Percentiles rank a stretch among this genome's conserved stretches.
phyloP scores from a whole-genome alignment of 1,140 invertebrate genomes.

The Lordiphosa clarofinis region DNA sequence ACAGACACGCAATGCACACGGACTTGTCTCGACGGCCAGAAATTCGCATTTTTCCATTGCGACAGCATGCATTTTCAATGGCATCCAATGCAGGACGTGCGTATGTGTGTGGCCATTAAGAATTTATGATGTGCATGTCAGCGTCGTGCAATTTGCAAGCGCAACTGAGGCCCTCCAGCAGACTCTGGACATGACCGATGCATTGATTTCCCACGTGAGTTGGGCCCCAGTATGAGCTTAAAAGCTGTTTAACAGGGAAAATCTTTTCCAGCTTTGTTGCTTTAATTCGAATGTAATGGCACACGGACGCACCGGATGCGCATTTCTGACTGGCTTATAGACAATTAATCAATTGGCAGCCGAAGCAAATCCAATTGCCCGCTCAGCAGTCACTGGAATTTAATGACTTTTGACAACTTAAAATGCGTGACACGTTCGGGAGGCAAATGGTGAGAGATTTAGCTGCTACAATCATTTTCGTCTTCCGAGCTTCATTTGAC shows the following conservation, averaged over 20 bases:
- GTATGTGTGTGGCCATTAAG: conserved; percentile 54
- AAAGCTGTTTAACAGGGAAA: conserved; percentile 18
- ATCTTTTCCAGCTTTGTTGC: conserved; percentile 15
- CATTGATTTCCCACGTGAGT: conserved; percentile 38
- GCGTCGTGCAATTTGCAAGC: conserved; percentile 30
- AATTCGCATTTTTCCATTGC: conserved; percentile 34
- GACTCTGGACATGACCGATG: conserved; percentile 12
- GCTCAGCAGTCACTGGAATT: conserved; percentile 17
- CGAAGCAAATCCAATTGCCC: conserved; percentile 29
- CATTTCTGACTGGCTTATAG: conserved; percentile 23
- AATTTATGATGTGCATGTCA: conserved; percentile 64
- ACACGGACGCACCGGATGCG: conserved; percentile 1
- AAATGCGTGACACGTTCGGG: conserved; percentile 15
- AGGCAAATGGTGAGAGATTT: conserved; percentile 14
- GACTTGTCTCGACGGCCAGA: conserved; percentile 29
- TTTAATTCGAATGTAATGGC: conserved; percentile 49
- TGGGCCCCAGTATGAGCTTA: conserved; percentile 4
- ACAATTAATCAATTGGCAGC: conserved; percentile 47
- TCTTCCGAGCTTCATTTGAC: conserved; percentile 8
- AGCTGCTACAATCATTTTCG: conserved; percentile 4
- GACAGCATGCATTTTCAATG: conserved; percentile 18
- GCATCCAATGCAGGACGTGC: background rate
- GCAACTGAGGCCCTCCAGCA: conserved; percentile 4
- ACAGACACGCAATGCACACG: conserved; percentile 63
- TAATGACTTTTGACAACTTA: conserved; percentile 16